Conservation (phyloP, 2,888 invertebrate genomes). For the Tridacna crocea region DNA sequence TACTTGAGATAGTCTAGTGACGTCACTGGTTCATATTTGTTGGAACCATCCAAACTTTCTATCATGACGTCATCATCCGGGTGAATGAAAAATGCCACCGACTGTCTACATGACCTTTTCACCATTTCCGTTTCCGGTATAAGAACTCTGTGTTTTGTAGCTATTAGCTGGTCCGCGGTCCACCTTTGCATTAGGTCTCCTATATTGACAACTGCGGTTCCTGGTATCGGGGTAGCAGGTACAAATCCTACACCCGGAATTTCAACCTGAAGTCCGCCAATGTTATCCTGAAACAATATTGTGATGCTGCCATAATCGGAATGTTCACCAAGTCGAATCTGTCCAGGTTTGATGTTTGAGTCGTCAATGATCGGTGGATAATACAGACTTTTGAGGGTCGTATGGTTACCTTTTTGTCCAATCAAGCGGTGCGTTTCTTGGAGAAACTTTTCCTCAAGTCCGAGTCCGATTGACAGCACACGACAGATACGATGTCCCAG, state of each 20-base stretch:
- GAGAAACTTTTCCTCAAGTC: conserved; percentile 23
- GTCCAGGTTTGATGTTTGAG: conserved; percentile 60
- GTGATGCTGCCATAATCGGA: conserved; percentile 70
- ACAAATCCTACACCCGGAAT: conserved; percentile 87
- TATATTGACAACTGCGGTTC: conserved; percentile 90
- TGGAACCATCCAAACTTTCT: conserved; percentile 70
- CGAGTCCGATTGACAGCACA: conserved; percentile 39
- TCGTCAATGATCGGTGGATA: conserved; percentile 38
- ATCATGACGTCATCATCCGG: conserved; percentile 67
- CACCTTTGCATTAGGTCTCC: conserved; percentile 91
- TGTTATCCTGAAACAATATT: conserved; percentile 69
- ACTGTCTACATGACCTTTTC: conserved; percentile 53
- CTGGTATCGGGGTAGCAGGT: conserved; percentile 90
- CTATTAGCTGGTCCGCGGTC: conserved; percentile 89
- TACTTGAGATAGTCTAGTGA: conserved; percentile 61
- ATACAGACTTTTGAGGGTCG: conserved; percentile 23
- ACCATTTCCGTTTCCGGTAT: conserved; percentile 57
- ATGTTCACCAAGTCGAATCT: conserved; percentile 70
- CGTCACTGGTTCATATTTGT: conserved; percentile 73
- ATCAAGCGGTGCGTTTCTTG: conserved; percentile 31
- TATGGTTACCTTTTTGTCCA: conserved; percentile 27
- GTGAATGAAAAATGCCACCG: conserved; percentile 68
- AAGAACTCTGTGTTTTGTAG: conserved; percentile 85
- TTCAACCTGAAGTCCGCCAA: conserved; percentile 66
- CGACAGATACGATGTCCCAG: conserved; percentile 29